Percentiles rank a stretch among this genome's conserved stretches.
These are phyloP conservation scores for Montipora foliosa DNA, from an alignment of 64 coral and sea anemone species.

Conservation along the genomic window DNA sequence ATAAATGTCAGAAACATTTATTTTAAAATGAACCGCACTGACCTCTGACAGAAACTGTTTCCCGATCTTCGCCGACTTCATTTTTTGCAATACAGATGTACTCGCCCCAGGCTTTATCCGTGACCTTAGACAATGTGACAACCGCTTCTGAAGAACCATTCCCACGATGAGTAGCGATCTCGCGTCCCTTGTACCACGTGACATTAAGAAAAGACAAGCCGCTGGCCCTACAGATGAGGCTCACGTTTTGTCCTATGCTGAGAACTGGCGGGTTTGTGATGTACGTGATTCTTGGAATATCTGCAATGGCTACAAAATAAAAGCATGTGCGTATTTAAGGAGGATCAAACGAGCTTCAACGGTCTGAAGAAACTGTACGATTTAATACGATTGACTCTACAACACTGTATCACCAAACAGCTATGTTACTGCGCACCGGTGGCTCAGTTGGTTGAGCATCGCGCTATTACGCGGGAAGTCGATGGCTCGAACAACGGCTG, in stretches of 20 bases:
- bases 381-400: no score
- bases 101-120: neutral
- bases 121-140: neutral
- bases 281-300: constrained; percentile 16
- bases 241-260: neutral
- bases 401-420: no score
- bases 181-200: constrained; percentile 14
- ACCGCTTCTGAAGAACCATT: neutral
- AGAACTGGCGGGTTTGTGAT: neutral
- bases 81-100: constrained; percentile 10
- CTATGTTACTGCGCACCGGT: no score
- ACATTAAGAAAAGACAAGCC: constrained; percentile 8
- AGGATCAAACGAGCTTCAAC: neutral
- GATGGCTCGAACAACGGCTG: no score
- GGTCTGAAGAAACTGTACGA: no score
- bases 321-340: neutral
- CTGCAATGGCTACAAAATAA: neutral
- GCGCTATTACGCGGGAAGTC: no score
- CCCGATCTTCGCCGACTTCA: neutral
- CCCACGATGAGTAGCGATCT: no score
- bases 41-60: constrained; percentile 5
- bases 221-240: neutral
- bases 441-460: no score
- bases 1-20: no score
- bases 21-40: neutral